phyloP scores from a whole-genome alignment of 2,888 invertebrate species.

The Cephus runcator region DNA sequence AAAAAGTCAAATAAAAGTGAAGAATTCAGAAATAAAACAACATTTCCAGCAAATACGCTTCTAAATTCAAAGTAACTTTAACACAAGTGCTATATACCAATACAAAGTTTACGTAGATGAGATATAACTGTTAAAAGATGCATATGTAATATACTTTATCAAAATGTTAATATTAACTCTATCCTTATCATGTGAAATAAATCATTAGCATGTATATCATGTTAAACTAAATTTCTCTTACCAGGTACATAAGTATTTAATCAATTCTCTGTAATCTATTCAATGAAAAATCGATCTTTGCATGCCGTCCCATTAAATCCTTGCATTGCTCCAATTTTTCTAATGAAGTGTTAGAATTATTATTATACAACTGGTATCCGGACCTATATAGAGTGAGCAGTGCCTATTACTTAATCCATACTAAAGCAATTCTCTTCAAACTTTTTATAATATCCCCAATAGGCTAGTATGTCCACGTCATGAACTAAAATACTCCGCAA shows the following conservation, averaged over 20 bases:
- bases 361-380: background rate
- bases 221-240: no score
- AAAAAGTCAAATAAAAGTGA: no score
- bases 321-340: background rate
- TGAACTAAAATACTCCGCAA: background rate
- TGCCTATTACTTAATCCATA: background rate
- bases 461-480: background rate
- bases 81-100: no score
- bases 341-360: background rate
- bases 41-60: no score
- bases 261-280: background rate
- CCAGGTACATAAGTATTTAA: background rate
- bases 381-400: background rate
- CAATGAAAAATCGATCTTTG: background rate
- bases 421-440: background rate
- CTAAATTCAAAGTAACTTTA: no score
- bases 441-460: background rate
- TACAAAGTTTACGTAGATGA: no score
- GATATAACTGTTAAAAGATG: no score
- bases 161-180: no score
- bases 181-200: no score
- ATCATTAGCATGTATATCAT: no score
- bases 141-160: no score
- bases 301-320: background rate
- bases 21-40: no score